These are phyloP conservation scores for Meteorus sp. DNA, from an alignment of 1,140 invertebrate genomes.

Conservation along the genomic window DNA sequence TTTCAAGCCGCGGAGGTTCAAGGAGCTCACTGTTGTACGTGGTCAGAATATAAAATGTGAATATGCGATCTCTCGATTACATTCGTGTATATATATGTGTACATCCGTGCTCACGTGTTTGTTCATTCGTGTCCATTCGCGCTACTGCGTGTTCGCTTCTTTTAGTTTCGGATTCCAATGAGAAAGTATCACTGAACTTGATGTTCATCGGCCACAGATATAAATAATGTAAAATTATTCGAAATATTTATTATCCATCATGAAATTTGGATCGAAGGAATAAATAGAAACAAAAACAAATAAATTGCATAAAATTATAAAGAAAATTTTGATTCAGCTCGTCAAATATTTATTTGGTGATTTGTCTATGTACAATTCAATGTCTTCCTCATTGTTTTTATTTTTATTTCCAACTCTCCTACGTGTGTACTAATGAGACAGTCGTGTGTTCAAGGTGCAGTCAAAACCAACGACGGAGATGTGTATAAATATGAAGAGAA, in stretches of 20 bases:
- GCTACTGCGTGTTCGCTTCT: background rate
- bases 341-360: too few species aligned
- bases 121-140: background rate
- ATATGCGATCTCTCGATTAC: conserved; percentile 30
- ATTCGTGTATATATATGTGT: conserved; percentile 9
- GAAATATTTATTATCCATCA: too few species aligned
- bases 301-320: too few species aligned
- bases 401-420: too few species aligned
- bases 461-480: background rate
- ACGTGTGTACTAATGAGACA: background rate
- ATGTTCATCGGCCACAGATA: too few species aligned
- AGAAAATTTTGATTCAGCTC: too few species aligned
- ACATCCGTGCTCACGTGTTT: background rate
- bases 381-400: too few species aligned
- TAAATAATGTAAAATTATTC: too few species aligned
- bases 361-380: too few species aligned
- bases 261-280: too few species aligned
- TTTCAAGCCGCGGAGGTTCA: conserved; percentile 32
- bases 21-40: conserved; percentile 30
- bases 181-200: too few species aligned
- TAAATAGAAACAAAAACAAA: too few species aligned
- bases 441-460: background rate
- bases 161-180: background rate
- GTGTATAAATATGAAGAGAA: background rate
- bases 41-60: conserved; percentile 21